These are phyloP conservation scores for Falco punctatus DNA, from an alignment of 2,113 vertebrate species.

Conservation along the genomic window DNA sequence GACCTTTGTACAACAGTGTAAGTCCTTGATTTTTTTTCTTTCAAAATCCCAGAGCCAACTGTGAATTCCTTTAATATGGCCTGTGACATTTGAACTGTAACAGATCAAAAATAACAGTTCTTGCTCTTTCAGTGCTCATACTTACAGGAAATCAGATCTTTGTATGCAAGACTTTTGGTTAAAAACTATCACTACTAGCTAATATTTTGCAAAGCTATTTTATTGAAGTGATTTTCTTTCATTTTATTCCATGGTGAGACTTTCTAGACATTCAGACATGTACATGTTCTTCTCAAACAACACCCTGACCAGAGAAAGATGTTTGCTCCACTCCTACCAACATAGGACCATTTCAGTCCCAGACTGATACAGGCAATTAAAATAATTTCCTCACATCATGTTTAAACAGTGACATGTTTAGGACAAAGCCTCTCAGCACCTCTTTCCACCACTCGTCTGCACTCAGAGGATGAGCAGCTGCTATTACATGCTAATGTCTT, in stretches of 20 bases:
- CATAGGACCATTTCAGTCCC: background rate
- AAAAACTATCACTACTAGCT: background rate
- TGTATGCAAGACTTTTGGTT: background rate
- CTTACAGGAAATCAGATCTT: background rate
- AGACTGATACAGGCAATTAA: background rate
- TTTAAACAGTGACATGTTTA: background rate
- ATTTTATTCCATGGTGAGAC: background rate
- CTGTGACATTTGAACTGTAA: conserved; percentile 3
- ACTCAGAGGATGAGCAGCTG: conserved; percentile 30
- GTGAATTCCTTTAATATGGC: background rate
- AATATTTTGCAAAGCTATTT: background rate
- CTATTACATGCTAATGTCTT: conserved; percentile 32
- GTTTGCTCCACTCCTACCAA: background rate
- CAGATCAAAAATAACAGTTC: background rate
- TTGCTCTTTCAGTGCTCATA: background rate
- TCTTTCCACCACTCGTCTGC: background rate
- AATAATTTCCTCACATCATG: conserved; percentile 26
- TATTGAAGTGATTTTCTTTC: background rate
- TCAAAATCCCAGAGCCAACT: background rate
- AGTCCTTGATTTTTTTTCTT: background rate
- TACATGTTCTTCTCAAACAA: background rate
- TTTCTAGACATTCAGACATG: background rate
- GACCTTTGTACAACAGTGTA: background rate
- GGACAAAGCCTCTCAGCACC: conserved; percentile 35
- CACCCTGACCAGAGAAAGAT: background rate